These are phyloP conservation scores for Siniperca undulata DNA, from an alignment of 2,797 vertebrate species.

Conservation along the genomic window DNA sequence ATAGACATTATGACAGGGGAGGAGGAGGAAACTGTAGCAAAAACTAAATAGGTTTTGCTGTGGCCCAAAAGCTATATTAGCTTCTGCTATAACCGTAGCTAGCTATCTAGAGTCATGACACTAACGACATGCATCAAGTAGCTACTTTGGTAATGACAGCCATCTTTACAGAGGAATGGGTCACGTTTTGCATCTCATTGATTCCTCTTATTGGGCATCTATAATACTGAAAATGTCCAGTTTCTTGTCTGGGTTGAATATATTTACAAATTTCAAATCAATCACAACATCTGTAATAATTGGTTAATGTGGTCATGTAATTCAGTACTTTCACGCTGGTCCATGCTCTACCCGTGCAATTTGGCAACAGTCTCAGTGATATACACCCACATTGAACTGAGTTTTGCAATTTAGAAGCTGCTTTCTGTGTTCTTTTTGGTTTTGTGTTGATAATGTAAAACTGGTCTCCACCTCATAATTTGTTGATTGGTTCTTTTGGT, in stretches of 20 bases:
- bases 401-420: slow-evolving; percentile 15
- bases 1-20: background rate
- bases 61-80: slow-evolving; percentile 4
- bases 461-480: slow-evolving; percentile 4
- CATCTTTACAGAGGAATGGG: slow-evolving; percentile 1
- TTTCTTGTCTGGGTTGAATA: background rate
- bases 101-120: background rate
- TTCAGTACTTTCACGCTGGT: slow-evolving; percentile 45
- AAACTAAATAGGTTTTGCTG: background rate
- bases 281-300: background rate
- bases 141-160: slow-evolving; percentile 1
- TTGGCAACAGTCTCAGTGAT: slow-evolving; percentile 28
- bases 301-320: slow-evolving; percentile 32
- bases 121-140: slow-evolving; percentile 12
- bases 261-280: background rate
- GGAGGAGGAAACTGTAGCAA: slow-evolving; percentile 9
- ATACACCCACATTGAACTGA: background rate
- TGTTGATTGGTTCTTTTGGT: slow-evolving; percentile 50
- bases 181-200: background rate
- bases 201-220: background rate
- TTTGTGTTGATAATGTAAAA: slow-evolving; percentile 14
- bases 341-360: slow-evolving; percentile 25
- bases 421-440: slow-evolving; percentile 39
- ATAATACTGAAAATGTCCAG: background rate
- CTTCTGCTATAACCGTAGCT: background rate